phyloP scores from a whole-genome alignment of 2,888 invertebrate species.

The Aporophyla nigra region DNA sequence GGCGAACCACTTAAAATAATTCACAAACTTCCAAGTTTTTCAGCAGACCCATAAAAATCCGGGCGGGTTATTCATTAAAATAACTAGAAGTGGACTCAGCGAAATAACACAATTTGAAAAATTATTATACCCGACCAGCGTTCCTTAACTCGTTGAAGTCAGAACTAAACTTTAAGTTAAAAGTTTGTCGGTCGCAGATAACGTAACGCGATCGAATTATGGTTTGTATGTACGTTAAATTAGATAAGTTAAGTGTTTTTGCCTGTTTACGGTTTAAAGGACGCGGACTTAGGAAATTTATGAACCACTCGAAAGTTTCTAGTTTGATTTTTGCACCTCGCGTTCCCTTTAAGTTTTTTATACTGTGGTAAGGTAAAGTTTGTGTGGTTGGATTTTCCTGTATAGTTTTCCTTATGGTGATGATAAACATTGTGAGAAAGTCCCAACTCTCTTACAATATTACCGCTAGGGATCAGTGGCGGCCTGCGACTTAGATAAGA shows the following conservation, averaged over 20 bases:
- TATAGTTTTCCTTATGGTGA: background rate
- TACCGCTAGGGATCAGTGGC: too few relatives aligned
- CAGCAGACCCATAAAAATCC: slow-evolving; percentile 66
- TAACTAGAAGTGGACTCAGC: slow-evolving; percentile 73
- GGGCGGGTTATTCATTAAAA: slow-evolving; percentile 75
- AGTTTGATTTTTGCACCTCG: slow-evolving; percentile 15
- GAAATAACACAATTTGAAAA: slow-evolving; percentile 78
- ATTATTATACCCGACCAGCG: slow-evolving; percentile 72
- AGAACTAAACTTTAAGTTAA: slow-evolving; percentile 60
- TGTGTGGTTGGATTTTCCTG: background rate
- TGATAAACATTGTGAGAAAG: background rate
- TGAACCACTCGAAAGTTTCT: slow-evolving; percentile 30
- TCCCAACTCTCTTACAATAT: too few relatives aligned
- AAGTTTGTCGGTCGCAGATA: slow-evolving; percentile 65
- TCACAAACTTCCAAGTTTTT: slow-evolving; percentile 62
- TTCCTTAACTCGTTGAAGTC: slow-evolving; percentile 63
- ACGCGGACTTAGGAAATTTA: slow-evolving; percentile 34
- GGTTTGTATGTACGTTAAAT: slow-evolving; percentile 39
- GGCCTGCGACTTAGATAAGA: too few relatives aligned
- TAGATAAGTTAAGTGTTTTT: slow-evolving; percentile 60
- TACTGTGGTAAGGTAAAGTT: slow-evolving; percentile 6
- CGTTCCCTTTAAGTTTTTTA: slow-evolving; percentile 20
- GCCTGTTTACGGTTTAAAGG: slow-evolving; percentile 39
- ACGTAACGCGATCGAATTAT: slow-evolving; percentile 62
- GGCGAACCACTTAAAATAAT: slow-evolving; percentile 48